Evolutionary conservation across 2,797 vertebrate genomes (phyloP).

Genomic region (Gambelia wislizenii): DNA sequence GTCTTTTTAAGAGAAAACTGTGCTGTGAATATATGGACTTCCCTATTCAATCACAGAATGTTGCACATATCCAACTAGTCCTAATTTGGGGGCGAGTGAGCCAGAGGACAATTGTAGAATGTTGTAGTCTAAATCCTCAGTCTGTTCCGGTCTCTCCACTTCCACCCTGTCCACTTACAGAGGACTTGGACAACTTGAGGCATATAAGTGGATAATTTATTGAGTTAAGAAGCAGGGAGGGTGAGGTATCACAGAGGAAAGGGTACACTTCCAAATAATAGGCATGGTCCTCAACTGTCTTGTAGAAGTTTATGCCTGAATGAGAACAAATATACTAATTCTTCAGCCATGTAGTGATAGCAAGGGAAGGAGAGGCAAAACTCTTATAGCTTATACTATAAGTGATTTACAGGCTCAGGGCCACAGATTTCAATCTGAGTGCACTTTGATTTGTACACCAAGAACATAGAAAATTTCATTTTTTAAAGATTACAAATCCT

Average conservation of each 20-base stretch:
- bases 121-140: neutral
- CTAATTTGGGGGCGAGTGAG: neutral
- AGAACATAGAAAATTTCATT: no score
- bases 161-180: neutral
- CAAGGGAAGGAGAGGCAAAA: neutral
- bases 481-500: no score
- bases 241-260: neutral
- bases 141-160: neutral
- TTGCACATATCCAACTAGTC: neutral
- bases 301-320: neutral
- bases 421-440: conserved; percentile 3
- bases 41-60: conserved; percentile 42
- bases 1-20: conserved; percentile 28
- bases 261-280: no score
- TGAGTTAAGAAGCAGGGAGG: neutral
- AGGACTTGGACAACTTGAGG: neutral
- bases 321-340: conserved; percentile 39
- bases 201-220: neutral
- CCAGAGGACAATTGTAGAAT: neutral
- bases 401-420: conserved; percentile 1
- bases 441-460: neutral
- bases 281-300: neutral
- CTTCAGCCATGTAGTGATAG: conserved; percentile 44
- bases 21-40: conserved; percentile 43
- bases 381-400: conserved; percentile 36